phyloP scores from a whole-genome alignment of 1,140 invertebrate genomes.

The Ridgeia piscesae region DNA sequence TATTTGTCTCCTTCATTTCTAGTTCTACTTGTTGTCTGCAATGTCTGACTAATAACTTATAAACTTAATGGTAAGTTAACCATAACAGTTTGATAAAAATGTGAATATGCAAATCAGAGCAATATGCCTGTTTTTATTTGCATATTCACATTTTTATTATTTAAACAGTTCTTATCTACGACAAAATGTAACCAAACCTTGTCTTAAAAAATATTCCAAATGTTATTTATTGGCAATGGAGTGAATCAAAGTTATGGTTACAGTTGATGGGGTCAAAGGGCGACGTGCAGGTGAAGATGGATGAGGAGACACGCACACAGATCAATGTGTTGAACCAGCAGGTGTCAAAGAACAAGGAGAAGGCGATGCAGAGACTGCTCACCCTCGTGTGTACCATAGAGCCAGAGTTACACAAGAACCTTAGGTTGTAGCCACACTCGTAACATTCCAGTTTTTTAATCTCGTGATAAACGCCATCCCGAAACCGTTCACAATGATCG shows the following conservation, averaged over 20 bases:
- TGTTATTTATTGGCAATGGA: too few relatives aligned
- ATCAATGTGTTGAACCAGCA: conserved; percentile 45
- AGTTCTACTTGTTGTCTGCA: too few relatives aligned
- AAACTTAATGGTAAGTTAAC: too few relatives aligned
- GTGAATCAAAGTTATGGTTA: conserved; percentile 10
- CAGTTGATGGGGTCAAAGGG: conserved; percentile 54
- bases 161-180: too few relatives aligned
- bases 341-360: conserved; percentile 45
- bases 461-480: background rate
- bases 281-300: conserved; percentile 52
- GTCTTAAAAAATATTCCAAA: too few relatives aligned
- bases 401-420: conserved; percentile 51
- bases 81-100: too few relatives aligned
- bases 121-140: too few relatives aligned
- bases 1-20: too few relatives aligned
- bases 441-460: background rate
- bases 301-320: conserved; percentile 42
- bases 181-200: too few relatives aligned
- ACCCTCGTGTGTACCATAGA: conserved; percentile 55
- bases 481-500: background rate
- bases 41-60: too few relatives aligned
- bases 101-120: too few relatives aligned
- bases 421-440: background rate
- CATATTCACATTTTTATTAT: too few relatives aligned
- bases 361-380: conserved; percentile 63